phyloP scores from a whole-genome alignment of 2,888 invertebrate species.

The Hedychridium roseum region DNA sequence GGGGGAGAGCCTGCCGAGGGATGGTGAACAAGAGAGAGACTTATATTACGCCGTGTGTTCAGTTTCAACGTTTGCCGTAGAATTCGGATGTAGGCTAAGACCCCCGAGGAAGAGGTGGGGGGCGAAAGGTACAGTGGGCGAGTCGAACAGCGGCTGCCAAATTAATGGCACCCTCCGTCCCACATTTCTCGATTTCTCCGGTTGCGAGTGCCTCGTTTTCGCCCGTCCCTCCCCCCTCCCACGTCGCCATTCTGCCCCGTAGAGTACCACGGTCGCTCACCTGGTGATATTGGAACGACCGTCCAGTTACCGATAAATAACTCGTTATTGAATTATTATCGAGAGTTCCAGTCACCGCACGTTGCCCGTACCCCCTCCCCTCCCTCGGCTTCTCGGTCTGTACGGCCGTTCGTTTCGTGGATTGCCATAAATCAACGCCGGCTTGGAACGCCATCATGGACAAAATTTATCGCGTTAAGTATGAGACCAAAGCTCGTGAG shows the following conservation, averaged over 20 bases:
- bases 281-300: slow-evolving; percentile 45
- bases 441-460: not conserved
- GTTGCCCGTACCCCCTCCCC: slow-evolving; percentile 8
- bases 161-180: slow-evolving; percentile 50
- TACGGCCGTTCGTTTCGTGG: slow-evolving; percentile 18
- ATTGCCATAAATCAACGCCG: slow-evolving; percentile 10
- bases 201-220: slow-evolving; percentile 15
- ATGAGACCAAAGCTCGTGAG: too few species aligned
- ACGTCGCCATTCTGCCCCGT: too few species aligned
- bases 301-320: slow-evolving; percentile 50
- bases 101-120: slow-evolving; percentile 21
- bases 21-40: slow-evolving; percentile 20
- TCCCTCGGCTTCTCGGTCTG: slow-evolving; percentile 3
- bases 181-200: slow-evolving; percentile 45
- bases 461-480: too few species aligned
- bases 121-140: slow-evolving; percentile 38
- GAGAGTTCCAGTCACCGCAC: slow-evolving; percentile 18
- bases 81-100: slow-evolving; percentile 46
- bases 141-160: slow-evolving; percentile 50
- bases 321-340: slow-evolving; percentile 46
- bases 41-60: slow-evolving; percentile 46
- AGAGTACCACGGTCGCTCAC: slow-evolving; percentile 36
- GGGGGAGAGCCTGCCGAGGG: slow-evolving; percentile 7
- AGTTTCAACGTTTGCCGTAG: slow-evolving; percentile 38
- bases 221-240: slow-evolving; percentile 15